phyloP scores from a whole-genome alignment of 30 jellyfish, hydroid and myxozoan species.

The Chrysaora quinquecirrha region DNA sequence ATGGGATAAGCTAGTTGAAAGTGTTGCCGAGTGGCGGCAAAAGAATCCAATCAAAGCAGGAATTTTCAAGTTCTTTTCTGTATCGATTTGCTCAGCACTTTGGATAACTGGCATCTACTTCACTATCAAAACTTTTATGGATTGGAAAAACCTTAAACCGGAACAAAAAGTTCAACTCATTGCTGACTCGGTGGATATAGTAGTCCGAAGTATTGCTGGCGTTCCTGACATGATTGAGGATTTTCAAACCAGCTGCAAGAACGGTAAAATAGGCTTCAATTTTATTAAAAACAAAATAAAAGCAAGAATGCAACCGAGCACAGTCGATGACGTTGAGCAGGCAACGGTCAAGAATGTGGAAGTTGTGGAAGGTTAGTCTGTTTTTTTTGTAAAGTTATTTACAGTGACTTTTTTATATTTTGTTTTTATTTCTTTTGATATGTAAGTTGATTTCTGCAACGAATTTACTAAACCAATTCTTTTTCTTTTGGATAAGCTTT shows the following conservation, averaged over 20 bases:
- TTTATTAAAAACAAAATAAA: neutral
- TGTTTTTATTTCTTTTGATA: too few species aligned
- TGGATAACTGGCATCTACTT: conserved; percentile 39
- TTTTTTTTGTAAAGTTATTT: too few species aligned
- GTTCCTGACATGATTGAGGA: conserved; percentile 37
- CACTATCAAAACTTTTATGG: conserved; percentile 49
- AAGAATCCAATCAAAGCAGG: conserved; percentile 16
- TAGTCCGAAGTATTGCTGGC: conserved; percentile 15
- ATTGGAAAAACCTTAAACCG: conserved; percentile 37
- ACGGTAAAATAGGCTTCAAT: conserved; percentile 16
- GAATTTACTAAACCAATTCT: too few species aligned
- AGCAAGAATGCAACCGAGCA: conserved; percentile 6
- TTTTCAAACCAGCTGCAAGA: conserved; percentile 26
- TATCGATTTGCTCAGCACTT: conserved; percentile 21
- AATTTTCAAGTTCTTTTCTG: conserved; percentile 3
- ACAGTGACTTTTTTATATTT: neutral
- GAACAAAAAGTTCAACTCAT: conserved; percentile 48
- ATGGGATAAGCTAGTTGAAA: conserved; percentile 41
- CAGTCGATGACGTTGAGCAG: conserved; percentile 1
- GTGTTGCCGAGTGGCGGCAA: conserved; percentile 5
- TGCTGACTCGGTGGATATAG: conserved; percentile 29
- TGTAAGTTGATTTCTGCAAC: too few species aligned
- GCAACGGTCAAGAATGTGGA: conserved; percentile 17
- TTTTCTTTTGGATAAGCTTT: too few species aligned
- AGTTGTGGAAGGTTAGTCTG: conserved; percentile 8